phyloP scores from a whole-genome alignment of 2,888 invertebrate genomes.

The Phyto melanocephala region DNA sequence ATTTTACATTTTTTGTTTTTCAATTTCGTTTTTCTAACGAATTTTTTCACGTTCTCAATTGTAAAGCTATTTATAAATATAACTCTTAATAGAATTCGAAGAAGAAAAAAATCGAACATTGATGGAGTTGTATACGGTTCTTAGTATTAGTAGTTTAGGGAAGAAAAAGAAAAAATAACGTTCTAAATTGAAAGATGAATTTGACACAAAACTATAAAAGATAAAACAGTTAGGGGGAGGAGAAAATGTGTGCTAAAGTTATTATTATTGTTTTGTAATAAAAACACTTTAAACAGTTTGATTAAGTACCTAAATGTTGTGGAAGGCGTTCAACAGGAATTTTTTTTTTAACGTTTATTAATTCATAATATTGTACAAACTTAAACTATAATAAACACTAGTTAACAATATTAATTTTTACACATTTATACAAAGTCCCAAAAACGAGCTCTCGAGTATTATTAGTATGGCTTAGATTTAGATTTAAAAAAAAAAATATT shows the following conservation, averaged over 20 bases:
- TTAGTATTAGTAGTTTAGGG: neutral
- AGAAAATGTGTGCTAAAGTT: neutral
- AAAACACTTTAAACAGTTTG: neutral
- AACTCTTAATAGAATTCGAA: conserved; percentile 49
- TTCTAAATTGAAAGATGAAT: conserved; percentile 21
- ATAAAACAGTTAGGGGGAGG: neutral
- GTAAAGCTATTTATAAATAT: conserved; percentile 58
- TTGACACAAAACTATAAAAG: conserved; percentile 10
- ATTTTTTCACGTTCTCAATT: neutral
- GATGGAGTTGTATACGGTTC: neutral
- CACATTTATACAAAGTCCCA: too few relatives aligned
- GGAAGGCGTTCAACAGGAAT: too few relatives aligned
- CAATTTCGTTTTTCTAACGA: neutral
- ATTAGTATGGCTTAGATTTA: too few relatives aligned
- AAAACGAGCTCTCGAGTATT: too few relatives aligned
- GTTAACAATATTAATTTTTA: too few relatives aligned
- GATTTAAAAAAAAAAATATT: too few relatives aligned
- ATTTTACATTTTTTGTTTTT: conserved; percentile 23
- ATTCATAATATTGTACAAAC: too few relatives aligned
- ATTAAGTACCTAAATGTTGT: too few relatives aligned
- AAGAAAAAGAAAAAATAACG: neutral
- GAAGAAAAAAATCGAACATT: neutral
- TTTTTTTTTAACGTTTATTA: too few relatives aligned
- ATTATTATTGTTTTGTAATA: neutral
- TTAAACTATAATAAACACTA: too few relatives aligned